These are phyloP conservation scores for Mimas tiliae DNA, from an alignment of 2,888 invertebrate genomes.

Conservation along the genomic window DNA sequence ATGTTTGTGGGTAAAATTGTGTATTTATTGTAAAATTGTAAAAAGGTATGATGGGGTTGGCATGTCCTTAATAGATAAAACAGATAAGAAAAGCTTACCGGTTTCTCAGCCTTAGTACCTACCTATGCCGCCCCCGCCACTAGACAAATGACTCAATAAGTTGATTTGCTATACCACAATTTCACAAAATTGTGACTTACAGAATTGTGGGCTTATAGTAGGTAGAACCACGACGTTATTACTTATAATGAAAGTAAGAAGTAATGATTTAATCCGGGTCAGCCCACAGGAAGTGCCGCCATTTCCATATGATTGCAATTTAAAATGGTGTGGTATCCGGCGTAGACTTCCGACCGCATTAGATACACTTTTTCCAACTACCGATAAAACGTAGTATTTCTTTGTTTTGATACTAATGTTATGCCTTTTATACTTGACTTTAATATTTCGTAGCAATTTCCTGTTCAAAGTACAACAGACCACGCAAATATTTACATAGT, in stretches of 20 bases:
- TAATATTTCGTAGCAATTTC: background rate
- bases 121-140: too few relatives aligned
- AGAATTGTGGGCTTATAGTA: background rate
- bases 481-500: too few relatives aligned
- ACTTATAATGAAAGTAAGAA: conserved; percentile 34
- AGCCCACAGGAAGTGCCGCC: conserved; percentile 61
- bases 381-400: conserved; percentile 15
- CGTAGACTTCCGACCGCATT: conserved; percentile 59
- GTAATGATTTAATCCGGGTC: conserved; percentile 48
- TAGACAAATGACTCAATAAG: too few relatives aligned
- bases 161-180: too few relatives aligned
- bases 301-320: conserved; percentile 73
- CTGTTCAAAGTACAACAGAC: background rate
- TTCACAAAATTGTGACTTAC: background rate
- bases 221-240: conserved; percentile 7
- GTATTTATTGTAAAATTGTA: too few relatives aligned
- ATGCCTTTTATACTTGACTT: background rate
- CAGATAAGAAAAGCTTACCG: too few relatives aligned
- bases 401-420: background rate
- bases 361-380: conserved; percentile 48
- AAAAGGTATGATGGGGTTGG: too few relatives aligned
- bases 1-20: too few relatives aligned
- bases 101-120: too few relatives aligned
- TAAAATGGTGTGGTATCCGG: conserved; percentile 66
- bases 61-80: too few relatives aligned